Base-by-base conservation (phyloP, 2,888 invertebrate genomes). In the Hemaris fuciformis region DNA sequence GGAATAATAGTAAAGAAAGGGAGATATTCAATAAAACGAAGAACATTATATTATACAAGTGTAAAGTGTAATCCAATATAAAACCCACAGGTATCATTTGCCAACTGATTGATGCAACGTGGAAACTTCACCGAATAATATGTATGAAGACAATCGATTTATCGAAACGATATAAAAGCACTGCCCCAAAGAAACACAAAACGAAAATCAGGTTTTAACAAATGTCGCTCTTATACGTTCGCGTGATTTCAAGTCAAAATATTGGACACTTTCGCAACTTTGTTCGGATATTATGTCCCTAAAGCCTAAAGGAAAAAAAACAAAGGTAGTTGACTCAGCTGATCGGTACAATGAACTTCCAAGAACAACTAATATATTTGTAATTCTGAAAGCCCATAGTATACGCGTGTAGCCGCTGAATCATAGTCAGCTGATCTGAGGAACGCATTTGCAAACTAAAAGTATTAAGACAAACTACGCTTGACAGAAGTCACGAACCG, bases 261-360 rank as follows among this genome's bases (percentile, higher is more conserved):
- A 82, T 76, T 69, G 70, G 67, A 70, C 70, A 76, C 71, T 77
- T 81, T 80, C 66, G 80, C 82, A 88, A 88, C 83, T 79, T 73
- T 86, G 88, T 88, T 72, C 69, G 68, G 66, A 72, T 77, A 77
- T 76, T 75, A 78, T 74, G 79, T 68, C 75, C 68, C 69, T 75
- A 77, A 71, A 74, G 69, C 72, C 75, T 73, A 71, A 75, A 69
- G 73, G 76, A 78, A 76, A 79, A 74, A 69, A 74, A 73, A 72
- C 65, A 74, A 76, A 75, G 66, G 71, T 64, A 78, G 79, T 87
- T 88, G 89, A 90, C 84, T 89, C 89, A 89, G 85, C 83, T 88
- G 85, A 85, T 85, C 77, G 81, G 89, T 83, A 77, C 89, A 83
- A 83, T 86, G 88, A 90, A 87, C 89, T 83, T 87, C 80, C 72